Evolutionary conservation across 2,888 invertebrate species (phyloP).

Genomic region (Tipula helvola): DNA sequence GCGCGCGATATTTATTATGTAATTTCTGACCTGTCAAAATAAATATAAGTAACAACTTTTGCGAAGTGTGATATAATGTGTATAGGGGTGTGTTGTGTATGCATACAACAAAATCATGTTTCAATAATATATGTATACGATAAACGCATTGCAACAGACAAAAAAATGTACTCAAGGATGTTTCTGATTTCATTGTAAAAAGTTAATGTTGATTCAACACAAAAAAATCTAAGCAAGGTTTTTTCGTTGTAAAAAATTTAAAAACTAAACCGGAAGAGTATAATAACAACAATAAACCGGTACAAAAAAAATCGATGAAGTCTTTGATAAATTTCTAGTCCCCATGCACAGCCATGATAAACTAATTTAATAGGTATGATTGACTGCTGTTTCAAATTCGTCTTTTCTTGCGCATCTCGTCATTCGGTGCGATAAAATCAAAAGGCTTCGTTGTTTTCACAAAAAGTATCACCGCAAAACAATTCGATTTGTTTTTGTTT

Average conservation of each 20-base stretch:
- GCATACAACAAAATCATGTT: background rate
- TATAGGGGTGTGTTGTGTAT: background rate
- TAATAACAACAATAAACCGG: background rate
- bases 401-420: too few species aligned
- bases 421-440: too few species aligned
- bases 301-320: background rate
- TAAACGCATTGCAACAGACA: background rate
- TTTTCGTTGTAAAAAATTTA: background rate
- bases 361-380: too few species aligned
- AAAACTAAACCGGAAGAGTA: background rate
- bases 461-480: too few species aligned
- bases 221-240: background rate
- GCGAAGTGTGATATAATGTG: background rate
- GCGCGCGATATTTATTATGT: background rate
- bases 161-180: background rate
- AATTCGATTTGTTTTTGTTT: too few species aligned
- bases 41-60: background rate
- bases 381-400: too few species aligned
- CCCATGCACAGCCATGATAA: background rate
- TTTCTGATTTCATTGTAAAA: background rate
- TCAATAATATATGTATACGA: background rate
- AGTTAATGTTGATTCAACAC: background rate
- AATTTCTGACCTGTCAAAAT: background rate
- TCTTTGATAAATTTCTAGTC: background rate
- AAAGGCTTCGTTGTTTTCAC: too few species aligned